Base-by-base conservation (phyloP, 2,797 vertebrate species). In the Remorina albescens region DNA sequence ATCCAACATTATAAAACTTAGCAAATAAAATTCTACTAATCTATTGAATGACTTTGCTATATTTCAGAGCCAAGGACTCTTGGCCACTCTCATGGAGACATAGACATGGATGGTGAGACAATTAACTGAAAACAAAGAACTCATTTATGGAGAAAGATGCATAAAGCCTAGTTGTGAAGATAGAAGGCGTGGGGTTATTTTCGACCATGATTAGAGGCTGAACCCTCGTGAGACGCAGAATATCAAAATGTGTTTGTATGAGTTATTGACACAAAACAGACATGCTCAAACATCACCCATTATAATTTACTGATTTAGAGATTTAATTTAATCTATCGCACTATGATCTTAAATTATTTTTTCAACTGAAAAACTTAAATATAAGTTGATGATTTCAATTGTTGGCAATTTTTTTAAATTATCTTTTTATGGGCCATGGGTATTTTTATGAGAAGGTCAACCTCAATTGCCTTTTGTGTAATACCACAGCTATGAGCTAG, bases 51-150 rank as follows among this genome's bases (percentile, higher is more conserved):
- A 68, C 63, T 54, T 51, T 67, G 44, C 61, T 67, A 47, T 78
- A 30, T 71, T 81, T 72, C 61, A 54, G 60, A 72, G 75, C 63
- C 59, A 71, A 42, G 49, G 53, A 75, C n/a, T 82, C 67, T 53
- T 56, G 44, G 28, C 25, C 34, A 72, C 50, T 79, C 67, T 81
- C 75, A 74, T 49, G 57, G 64, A 60, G 34, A 19, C 12, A n/a
- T 44, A n/a, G 37, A 54, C 26, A 23, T 21, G 71, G 78, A 76
- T 84, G 71, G 72, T 82, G 68, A 77, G 61, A 81, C 67, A 76
- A 57, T 77, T 53, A 82, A 81, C 83, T 62, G 74, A 84, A 89
- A 85, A 91, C 88, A 91, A 90, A 87, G 85, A 59, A 65, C 70
- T 76, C 68, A 78, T 84, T 88, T 77, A 76, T 53, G 49, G 16